phyloP scores from a whole-genome alignment of 2,888 invertebrate genomes.

The Gymnocheta viridis region DNA sequence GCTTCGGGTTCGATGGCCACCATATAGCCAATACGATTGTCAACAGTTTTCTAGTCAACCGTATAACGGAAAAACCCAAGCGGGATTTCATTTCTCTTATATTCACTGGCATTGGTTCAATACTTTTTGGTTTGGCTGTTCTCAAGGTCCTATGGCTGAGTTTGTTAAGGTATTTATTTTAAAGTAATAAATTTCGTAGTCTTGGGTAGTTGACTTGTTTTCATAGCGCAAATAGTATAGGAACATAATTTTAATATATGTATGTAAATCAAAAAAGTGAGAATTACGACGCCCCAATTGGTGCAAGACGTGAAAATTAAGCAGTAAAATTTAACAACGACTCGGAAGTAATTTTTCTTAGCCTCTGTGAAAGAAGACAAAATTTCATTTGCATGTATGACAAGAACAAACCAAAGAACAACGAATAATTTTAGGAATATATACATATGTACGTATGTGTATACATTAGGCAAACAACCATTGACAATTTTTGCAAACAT shows the following conservation, averaged over 20 bases:
- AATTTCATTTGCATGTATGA: background rate
- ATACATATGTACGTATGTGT: background rate
- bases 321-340: constrained; percentile 48
- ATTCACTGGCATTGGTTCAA: constrained; percentile 88
- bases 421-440: background rate
- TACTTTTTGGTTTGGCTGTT: constrained; percentile 86
- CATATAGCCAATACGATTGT: constrained; percentile 89
- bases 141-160: constrained; percentile 83
- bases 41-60: constrained; percentile 83
- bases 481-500: too few relatives aligned
- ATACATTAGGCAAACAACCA: too few relatives aligned
- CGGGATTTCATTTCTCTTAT: constrained; percentile 86
- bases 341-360: background rate
- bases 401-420: too few relatives aligned
- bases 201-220: constrained; percentile 51
- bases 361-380: background rate
- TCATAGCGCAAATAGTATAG: constrained; percentile 14
- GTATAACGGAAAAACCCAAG: constrained; percentile 83
- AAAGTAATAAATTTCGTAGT: constrained; percentile 44
- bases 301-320: constrained; percentile 12
- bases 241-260: background rate
- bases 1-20: constrained; percentile 96
- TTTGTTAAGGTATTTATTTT: constrained; percentile 76
- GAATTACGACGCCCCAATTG: background rate
- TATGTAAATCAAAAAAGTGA: background rate